Evolutionary conservation across 2,888 invertebrate species (phyloP).

Genomic region (Anagyrus pseudococci): DNA sequence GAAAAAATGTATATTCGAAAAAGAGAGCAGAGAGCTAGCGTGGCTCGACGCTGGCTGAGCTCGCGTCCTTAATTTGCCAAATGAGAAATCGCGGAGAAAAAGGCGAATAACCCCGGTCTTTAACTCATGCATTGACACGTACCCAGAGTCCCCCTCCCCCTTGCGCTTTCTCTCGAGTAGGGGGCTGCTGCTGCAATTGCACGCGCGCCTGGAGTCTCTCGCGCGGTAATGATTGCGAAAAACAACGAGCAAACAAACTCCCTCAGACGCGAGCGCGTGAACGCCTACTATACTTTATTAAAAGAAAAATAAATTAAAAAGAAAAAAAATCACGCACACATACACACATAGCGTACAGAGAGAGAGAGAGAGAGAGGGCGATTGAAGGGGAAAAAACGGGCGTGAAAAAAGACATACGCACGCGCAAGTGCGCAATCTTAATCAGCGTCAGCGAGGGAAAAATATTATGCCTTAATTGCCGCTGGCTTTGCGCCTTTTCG

Average conservation of each 20-base stretch:
- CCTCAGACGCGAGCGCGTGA: neutral
- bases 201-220: neutral
- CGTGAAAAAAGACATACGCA: neutral
- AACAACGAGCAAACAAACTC: neutral
- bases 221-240: slow-evolving; percentile 2
- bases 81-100: neutral
- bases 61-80: neutral
- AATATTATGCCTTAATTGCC: slow-evolving; percentile 21
- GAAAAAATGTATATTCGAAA: no score
- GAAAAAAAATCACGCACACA: no score
- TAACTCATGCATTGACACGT: slow-evolving; percentile 2
- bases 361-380: no score
- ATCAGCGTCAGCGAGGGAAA: neutral
- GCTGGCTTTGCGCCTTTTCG: neutral
- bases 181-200: no score
- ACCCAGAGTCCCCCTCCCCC: no score
- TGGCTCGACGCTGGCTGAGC: no score
- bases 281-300: neutral
- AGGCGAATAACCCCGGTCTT: neutral
- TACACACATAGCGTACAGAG: no score
- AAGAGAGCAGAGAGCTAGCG: no score
- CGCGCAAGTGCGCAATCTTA: slow-evolving; percentile 14
- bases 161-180: neutral
- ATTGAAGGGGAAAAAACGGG: no score
- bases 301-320: neutral